Conservation (phyloP, 30 jellyfish, hydroid and myxozoan species). For the Morbakka virulenta region DNA sequence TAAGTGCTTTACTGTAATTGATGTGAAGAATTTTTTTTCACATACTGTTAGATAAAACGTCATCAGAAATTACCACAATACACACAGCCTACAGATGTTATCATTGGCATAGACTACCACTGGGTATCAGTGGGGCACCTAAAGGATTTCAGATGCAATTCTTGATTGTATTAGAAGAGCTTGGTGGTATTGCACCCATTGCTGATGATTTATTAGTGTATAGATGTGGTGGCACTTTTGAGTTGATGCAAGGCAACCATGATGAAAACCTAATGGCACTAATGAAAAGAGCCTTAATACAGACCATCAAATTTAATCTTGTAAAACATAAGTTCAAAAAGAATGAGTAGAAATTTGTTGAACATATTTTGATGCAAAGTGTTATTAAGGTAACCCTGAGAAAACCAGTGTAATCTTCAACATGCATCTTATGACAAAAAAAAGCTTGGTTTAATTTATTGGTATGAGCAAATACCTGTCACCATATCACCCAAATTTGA, state of each 20-base stretch:
- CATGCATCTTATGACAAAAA: background rate
- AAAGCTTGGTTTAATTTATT: background rate
- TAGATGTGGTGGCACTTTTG: slow-evolving; percentile 3
- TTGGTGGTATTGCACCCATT: slow-evolving; percentile 7
- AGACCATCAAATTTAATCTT: background rate
- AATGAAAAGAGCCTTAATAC: background rate
- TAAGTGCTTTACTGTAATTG: slow-evolving; percentile 4
- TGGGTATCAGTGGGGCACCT: background rate
- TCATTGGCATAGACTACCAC: background rate
- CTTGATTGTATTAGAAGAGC: background rate
- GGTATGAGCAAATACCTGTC: background rate
- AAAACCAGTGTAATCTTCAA: background rate
- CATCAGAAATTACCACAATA: background rate
- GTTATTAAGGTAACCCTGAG: background rate
- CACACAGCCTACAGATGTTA: background rate
- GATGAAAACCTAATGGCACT: slow-evolving; percentile 7
- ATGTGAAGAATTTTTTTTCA: background rate
- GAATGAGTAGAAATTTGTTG: background rate
- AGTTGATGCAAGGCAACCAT: slow-evolving; percentile 22
- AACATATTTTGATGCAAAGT: background rate
- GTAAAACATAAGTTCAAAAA: background rate
- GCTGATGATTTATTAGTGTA: slow-evolving; percentile 30
- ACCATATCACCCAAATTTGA: background rate
- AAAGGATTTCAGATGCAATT: background rate
- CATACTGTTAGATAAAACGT: background rate